A percentile compares a stretch with the other conserved stretches of the same genome.
Evolutionary conservation across 2,113 vertebrate genomes (phyloP).

Genomic region (Ailurus styani): DNA sequence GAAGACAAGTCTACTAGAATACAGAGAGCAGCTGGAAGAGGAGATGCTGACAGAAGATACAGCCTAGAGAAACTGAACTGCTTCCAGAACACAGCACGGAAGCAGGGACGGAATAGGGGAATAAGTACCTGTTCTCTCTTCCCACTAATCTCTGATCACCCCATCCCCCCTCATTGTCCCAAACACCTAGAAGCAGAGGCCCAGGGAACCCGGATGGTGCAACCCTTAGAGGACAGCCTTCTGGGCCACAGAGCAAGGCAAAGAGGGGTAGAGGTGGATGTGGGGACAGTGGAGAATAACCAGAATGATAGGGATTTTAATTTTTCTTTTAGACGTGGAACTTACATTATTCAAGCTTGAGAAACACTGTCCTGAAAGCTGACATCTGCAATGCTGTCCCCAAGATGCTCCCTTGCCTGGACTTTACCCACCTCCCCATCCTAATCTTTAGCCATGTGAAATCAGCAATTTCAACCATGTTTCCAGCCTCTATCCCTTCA

Average conservation of each 20-base stretch:
- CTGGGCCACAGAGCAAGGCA: not conserved
- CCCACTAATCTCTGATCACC: not conserved
- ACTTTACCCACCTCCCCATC: not conserved
- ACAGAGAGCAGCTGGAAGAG: not conserved
- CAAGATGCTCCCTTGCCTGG: not conserved
- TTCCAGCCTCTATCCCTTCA: not conserved
- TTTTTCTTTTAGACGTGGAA: not conserved
- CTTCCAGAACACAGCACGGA: not conserved
- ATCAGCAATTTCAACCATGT: not conserved
- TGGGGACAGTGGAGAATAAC: not conserved
- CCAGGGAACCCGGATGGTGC: not conserved
- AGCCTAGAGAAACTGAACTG: not conserved
- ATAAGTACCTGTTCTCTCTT: not conserved
- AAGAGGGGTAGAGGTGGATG: not conserved
- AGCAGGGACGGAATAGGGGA: not conserved
- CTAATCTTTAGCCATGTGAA: not conserved
- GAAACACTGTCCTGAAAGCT: not conserved
- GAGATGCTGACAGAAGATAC: rapidly evolving
- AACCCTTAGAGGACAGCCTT: not conserved
- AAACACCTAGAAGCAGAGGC: not conserved
- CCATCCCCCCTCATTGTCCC: not conserved
- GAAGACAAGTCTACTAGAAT: not conserved
- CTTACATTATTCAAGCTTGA: not conserved
- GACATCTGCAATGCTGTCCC: not conserved
- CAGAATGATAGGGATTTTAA: not conserved